phyloP scores from a whole-genome alignment of 1,140 invertebrate genomes.

The Ostrea edulis region DNA sequence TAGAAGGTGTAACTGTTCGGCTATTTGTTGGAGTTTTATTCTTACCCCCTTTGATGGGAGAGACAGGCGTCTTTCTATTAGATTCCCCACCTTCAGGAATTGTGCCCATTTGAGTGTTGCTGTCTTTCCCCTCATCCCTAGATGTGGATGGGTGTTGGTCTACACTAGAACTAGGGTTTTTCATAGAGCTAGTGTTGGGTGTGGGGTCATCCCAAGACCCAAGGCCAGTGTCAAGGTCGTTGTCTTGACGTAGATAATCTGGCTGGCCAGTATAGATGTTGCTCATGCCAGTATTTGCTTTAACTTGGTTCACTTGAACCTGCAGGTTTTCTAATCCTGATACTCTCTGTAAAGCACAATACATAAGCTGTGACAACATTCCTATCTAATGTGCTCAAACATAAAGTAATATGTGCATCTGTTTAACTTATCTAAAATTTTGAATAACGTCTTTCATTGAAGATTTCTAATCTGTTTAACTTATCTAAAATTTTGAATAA shows the following conservation, averaged over 20 bases:
- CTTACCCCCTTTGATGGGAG: constrained; percentile 39
- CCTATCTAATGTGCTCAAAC: background rate
- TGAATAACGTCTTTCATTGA: no score
- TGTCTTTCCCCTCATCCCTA: constrained; percentile 13
- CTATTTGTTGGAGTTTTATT: constrained; percentile 46
- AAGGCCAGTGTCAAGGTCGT: constrained; percentile 52
- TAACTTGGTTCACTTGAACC: constrained; percentile 68
- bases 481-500: no score
- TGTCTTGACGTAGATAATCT: constrained; percentile 58
- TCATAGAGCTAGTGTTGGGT: constrained; percentile 19
- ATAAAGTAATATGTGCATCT: constrained; percentile 2
- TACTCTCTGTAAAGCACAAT: constrained; percentile 66
- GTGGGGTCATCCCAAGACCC: constrained; percentile 63
- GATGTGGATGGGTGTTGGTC: constrained; percentile 15
- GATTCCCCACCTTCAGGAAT: constrained; percentile 55
- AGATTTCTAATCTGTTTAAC: background rate
- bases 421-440: no score
- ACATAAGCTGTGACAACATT: constrained; percentile 2
- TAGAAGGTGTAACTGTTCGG: constrained; percentile 41
- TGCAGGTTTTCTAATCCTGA: constrained; percentile 70
- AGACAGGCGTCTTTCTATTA: constrained; percentile 51
- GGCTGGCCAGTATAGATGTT: constrained; percentile 42
- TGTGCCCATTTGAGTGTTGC: constrained; percentile 47
- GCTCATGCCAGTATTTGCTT: constrained; percentile 58
- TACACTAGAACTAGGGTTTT: constrained; percentile 35